phyloP scores from a whole-genome alignment of 2,797 vertebrate species.

The Octomys mimax region DNA sequence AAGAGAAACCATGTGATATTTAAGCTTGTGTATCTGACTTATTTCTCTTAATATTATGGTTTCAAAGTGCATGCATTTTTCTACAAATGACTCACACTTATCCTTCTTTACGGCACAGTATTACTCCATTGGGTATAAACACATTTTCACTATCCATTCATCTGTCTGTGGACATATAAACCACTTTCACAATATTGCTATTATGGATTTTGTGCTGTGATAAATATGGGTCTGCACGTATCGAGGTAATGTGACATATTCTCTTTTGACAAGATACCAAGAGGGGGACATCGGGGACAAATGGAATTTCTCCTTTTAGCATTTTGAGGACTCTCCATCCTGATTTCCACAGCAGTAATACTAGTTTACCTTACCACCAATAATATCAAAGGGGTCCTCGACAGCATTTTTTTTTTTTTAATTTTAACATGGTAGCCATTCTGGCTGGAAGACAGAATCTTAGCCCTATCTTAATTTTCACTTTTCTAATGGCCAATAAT shows the following conservation, averaged over 20 bases:
- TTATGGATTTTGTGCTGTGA: not conserved
- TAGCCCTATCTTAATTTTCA: not conserved
- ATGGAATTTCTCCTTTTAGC: not conserved
- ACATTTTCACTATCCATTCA: not conserved
- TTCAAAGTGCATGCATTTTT: not conserved
- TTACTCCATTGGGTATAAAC: not conserved
- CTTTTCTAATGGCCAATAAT: not conserved
- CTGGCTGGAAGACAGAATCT: not conserved
- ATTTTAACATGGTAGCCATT: not conserved
- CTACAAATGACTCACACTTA: not conserved
- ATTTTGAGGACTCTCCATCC: not conserved
- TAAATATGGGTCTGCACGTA: not conserved
- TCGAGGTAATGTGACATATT: not conserved
- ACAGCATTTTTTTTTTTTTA: not conserved
- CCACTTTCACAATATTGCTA: not conserved
- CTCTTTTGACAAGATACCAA: not conserved
- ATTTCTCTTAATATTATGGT: not conserved
- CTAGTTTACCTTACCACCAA: not conserved
- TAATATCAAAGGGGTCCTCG: not conserved
- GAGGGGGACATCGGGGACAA: not conserved
- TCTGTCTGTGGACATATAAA: not conserved
- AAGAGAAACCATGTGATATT: not conserved
- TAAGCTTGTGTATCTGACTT: not conserved
- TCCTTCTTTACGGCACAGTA: not conserved
- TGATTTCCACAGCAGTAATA: not conserved